Conservation (phyloP, 2,797 vertebrate species). For the Netta rufina region DNA sequence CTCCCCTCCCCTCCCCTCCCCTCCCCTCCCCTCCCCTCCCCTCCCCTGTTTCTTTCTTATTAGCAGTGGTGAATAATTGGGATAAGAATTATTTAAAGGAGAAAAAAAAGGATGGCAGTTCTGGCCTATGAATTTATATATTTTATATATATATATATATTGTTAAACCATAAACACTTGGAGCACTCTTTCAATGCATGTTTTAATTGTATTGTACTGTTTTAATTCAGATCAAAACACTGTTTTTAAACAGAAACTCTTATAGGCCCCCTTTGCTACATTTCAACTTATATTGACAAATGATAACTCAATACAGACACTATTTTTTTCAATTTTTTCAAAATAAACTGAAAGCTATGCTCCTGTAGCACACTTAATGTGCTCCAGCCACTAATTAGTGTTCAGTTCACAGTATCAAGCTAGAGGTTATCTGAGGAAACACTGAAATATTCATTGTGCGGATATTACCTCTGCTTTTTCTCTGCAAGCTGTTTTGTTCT, state of each 20-base stretch:
- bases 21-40: no score
- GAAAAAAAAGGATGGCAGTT: neutral
- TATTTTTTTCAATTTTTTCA: no score
- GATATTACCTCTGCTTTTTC: neutral
- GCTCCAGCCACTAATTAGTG: neutral
- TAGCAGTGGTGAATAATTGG: neutral
- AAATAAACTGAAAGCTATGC: neutral
- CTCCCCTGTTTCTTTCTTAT: neutral
- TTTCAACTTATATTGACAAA: neutral
- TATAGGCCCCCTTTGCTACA: neutral
- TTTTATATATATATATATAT: no score
- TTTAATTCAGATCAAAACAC: neutral
- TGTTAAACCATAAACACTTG: neutral
- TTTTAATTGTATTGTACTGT: no score
- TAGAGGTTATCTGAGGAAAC: neutral
- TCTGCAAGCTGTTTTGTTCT: neutral
- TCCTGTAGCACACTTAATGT: neutral
- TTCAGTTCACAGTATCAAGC: neutral
- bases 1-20: no score
- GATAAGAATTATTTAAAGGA: neutral
- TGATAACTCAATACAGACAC: neutral
- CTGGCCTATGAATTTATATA: neutral
- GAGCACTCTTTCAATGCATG: neutral
- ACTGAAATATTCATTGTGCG: neutral
- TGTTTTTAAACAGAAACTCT: neutral